Evolutionary conservation across 2,888 invertebrate species (phyloP).

Genomic region (Sisyra nigra): DNA sequence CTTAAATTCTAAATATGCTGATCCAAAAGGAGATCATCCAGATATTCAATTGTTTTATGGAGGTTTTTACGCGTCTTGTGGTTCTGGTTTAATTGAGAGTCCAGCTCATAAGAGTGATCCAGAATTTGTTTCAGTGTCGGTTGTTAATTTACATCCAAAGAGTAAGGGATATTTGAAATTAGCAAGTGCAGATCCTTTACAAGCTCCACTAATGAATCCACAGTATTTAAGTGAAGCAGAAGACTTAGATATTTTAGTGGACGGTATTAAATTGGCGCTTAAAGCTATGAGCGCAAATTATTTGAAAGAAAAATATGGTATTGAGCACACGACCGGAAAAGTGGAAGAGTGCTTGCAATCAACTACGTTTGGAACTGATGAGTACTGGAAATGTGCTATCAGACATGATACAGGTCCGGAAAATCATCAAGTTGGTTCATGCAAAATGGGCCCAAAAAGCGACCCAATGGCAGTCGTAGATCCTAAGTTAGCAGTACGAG

Average conservation of each 20-base stretch:
- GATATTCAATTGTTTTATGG: conserved; percentile 51
- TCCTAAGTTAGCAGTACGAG: conserved; percentile 44
- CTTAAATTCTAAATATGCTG: conserved; percentile 40
- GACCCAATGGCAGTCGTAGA: conserved; percentile 64
- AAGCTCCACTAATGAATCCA: conserved; percentile 56
- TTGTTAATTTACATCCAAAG: conserved; percentile 46
- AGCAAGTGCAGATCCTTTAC: conserved; percentile 44
- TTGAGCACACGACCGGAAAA: conserved; percentile 30
- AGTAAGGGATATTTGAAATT: conserved; percentile 47
- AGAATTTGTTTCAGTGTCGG: conserved; percentile 31
- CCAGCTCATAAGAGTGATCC: conserved; percentile 26
- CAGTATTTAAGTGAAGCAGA: conserved; percentile 56
- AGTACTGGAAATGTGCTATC: conserved; percentile 63
- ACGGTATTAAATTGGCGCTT: conserved; percentile 42
- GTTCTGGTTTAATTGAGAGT: conserved; percentile 39
- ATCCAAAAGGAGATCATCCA: conserved; percentile 39
- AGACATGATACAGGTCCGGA: conserved; percentile 57
- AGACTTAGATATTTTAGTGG: conserved; percentile 45
- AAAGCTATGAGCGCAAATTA: conserved; percentile 38
- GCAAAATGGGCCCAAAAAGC: conserved; percentile 59
- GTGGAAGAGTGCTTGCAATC: conserved; percentile 29
- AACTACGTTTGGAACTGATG: conserved; percentile 37
- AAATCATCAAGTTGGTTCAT: conserved; percentile 69
- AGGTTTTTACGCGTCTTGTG: conserved; percentile 30
- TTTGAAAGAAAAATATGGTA: conserved; percentile 38